A percentile compares a stretch with the other conserved stretches of the same genome.
Evolutionary conservation across 2,797 vertebrate species (phyloP).

Genomic region (Tangara arthus): DNA sequence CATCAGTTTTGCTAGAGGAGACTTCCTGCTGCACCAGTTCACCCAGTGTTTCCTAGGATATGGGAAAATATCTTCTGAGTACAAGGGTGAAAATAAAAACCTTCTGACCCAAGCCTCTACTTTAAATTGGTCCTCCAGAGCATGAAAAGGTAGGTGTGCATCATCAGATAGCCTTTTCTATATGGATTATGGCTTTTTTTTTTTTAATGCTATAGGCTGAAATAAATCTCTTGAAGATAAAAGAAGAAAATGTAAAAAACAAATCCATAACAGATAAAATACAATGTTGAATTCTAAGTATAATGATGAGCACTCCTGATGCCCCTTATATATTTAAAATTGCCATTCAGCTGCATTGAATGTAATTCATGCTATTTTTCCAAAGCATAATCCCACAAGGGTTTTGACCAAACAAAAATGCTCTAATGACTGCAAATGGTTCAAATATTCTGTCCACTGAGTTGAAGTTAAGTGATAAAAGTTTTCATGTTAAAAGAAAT

Average conservation of each 20-base stretch:
- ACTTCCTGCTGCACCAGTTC: background rate
- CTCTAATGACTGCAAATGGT: conserved; percentile 83
- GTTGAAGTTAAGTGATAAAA: conserved; percentile 82
- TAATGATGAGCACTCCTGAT: conserved; percentile 70
- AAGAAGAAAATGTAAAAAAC: conserved; percentile 57
- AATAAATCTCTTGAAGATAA: conserved; percentile 57
- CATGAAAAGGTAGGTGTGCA: background rate
- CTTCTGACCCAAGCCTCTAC: background rate
- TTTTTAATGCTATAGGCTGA: background rate
- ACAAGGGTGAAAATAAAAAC: background rate
- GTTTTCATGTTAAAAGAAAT: conserved; percentile 82
- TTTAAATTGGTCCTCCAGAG: background rate
- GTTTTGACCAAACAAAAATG: conserved; percentile 81
- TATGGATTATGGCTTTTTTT: background rate
- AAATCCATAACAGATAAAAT: conserved; percentile 64
- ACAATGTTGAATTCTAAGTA: conserved; percentile 70
- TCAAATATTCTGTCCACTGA: conserved; percentile 82
- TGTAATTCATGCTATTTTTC: conserved; percentile 76
- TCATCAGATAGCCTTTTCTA: background rate
- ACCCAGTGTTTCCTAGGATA: background rate
- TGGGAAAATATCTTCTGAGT: background rate
- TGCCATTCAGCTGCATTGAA: conserved; percentile 75
- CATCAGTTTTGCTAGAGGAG: background rate
- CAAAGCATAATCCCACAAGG: conserved; percentile 74
- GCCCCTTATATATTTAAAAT: conserved; percentile 79